Base-by-base conservation (phyloP, 2,797 vertebrate species). In the Gambusia yucatana region DNA sequence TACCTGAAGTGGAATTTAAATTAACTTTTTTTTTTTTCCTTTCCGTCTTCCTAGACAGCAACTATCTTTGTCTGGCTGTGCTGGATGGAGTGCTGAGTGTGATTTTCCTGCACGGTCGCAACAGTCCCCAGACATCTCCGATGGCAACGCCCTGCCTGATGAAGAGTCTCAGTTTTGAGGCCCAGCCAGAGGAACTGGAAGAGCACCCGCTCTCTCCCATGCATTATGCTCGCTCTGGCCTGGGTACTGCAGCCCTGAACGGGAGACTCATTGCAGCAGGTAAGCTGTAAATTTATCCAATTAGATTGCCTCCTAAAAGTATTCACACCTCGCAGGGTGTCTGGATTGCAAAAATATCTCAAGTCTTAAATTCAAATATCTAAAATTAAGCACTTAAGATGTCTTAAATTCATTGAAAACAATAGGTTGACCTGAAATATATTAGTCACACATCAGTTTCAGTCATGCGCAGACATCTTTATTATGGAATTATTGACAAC, bases 101-200 rank as follows among this genome's bases (percentile, higher is more conserved):
- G 77, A 98, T 99, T 93, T 99, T 99, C 90, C 93, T 99, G 89
- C 98, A 99, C 0, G 97, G 98, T n/a, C 97, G 98, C 67, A 98
- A 95, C 93, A 99, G 97, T 92, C 98, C 98, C 0, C 97, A 98
- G 95, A 97, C 96, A 72, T 99, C 98, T 8, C 98, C 98, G 61
- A 96, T 96, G 0, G 96, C 97, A 91, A 99, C 98, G 0, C 98
- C 98, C 1, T 97, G 98, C 82, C 93, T 99, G 91, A 95, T 96
- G 78, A 99, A 98, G 95, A 99, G 98, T 86, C 95, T 98, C 88
- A 99, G 98, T 91, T 98, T 99, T 22, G 98, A 99, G 94, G 95
- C 96, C 72, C 96, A 96, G 72, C 96, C 96, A 0, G 95, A 95
- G 10, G 94, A 98, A 57, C 86, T 96, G 20, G 89, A 97, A 0